phyloP scores from a whole-genome alignment of 2,888 invertebrate genomes.

The Calameuta filiformis region DNA sequence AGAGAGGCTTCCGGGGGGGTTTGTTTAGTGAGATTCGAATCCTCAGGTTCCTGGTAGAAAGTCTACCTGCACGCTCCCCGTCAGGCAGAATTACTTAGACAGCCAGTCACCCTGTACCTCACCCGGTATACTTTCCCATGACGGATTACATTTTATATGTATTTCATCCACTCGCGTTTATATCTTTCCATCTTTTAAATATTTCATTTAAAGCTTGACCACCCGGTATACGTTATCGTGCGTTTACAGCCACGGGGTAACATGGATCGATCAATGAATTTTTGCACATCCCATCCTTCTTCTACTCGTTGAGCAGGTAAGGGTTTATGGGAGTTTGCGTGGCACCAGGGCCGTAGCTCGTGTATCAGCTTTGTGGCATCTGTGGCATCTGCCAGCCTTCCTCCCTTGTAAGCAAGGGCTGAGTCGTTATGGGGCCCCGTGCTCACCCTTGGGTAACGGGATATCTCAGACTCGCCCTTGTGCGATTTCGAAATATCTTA shows the following conservation, averaged over 20 bases:
- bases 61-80: constrained; percentile 1
- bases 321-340: constrained; percentile 3
- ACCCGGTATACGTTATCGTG: too few relatives aligned
- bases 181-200: too few relatives aligned
- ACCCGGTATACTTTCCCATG: neutral
- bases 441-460: neutral
- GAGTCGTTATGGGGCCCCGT: neutral
- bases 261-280: too few relatives aligned
- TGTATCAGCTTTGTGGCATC: constrained; percentile 7
- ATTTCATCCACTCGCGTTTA: neutral
- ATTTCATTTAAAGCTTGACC: too few relatives aligned
- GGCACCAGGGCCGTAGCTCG: neutral
- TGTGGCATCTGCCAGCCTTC: constrained; percentile 12
- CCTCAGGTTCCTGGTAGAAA: neutral
- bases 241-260: too few relatives aligned
- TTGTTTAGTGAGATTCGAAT: neutral
- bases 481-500: constrained; percentile 5
- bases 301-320: too few relatives aligned
- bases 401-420: neutral
- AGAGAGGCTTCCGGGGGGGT: neutral
- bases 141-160: neutral
- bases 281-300: too few relatives aligned
- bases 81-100: neutral
- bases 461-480: constrained; percentile 4
- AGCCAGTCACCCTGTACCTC: neutral